phyloP scores from a whole-genome alignment of 53 echinoderm and acorn worm species.

The Arbacia lixula region DNA sequence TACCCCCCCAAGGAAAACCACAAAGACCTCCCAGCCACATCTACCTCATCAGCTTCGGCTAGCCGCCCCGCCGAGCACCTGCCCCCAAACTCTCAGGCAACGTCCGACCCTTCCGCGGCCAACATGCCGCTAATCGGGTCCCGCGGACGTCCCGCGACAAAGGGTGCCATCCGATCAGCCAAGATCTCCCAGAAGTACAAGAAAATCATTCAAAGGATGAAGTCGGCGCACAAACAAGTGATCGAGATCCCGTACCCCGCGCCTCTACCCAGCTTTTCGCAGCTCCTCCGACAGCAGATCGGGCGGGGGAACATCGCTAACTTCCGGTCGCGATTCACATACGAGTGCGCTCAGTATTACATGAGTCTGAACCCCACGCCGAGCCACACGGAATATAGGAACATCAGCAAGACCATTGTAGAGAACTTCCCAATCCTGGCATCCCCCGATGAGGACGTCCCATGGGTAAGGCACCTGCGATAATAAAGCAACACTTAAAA shows the following conservation, averaged over 20 bases:
- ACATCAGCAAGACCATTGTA: constrained; percentile 79
- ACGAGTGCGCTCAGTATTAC: constrained; percentile 76
- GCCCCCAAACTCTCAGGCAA: constrained; percentile 5
- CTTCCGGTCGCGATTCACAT: constrained; percentile 60
- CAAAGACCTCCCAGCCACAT: constrained; percentile 10
- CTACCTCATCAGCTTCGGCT: constrained; percentile 44
- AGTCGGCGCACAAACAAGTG: constrained; percentile 48
- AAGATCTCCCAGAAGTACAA: constrained; percentile 70
- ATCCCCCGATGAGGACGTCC: constrained; percentile 48
- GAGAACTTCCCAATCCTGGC: constrained; percentile 70
- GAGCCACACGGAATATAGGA: constrained; percentile 68
- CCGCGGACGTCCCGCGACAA: constrained; percentile 48
- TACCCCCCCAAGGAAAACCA: constrained; percentile 14
- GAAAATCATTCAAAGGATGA: constrained; percentile 68
- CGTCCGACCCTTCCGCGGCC: constrained; percentile 11
- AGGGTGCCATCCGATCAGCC: constrained; percentile 50
- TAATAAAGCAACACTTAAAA: no score
- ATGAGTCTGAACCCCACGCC: constrained; percentile 72
- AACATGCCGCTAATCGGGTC: constrained; percentile 32
- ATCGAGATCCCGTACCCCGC: constrained; percentile 74
- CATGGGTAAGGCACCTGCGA: constrained; percentile 72
- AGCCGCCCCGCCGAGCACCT: not conserved
- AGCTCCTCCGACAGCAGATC: constrained; percentile 63
- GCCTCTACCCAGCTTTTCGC: constrained; percentile 71
- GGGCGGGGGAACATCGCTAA: constrained; percentile 50